These are phyloP conservation scores for Sphyrna mokarran DNA, from an alignment of 2,113 vertebrate species.

Conservation along the genomic window DNA sequence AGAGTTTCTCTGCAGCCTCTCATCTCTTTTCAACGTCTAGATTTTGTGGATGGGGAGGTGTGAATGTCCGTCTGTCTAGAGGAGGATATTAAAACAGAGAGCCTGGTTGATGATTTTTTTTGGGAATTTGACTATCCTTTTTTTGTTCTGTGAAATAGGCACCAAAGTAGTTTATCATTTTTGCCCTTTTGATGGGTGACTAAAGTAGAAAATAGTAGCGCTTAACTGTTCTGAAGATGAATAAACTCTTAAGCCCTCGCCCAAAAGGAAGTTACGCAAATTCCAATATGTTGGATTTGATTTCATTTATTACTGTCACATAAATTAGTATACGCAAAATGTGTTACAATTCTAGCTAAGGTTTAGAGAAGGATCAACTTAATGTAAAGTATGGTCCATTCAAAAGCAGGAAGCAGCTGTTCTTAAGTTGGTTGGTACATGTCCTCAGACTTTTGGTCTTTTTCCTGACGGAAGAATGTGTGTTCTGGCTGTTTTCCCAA, in stretches of 20 bases:
- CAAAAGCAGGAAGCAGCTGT: no score
- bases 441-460: no score
- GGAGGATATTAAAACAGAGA: background rate
- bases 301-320: no score
- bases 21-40: background rate
- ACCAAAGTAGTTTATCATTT: background rate
- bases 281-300: background rate
- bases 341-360: no score
- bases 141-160: background rate
- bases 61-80: background rate
- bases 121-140: background rate
- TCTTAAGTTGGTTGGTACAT: no score
- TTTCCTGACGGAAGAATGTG: no score
- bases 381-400: no score
- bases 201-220: background rate
- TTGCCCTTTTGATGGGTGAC: background rate
- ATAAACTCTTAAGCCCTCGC: background rate
- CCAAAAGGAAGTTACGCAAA: background rate
- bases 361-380: no score
- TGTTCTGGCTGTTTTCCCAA: no score
- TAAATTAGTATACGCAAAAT: no score
- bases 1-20: background rate
- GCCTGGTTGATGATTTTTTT: background rate
- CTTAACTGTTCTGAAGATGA: background rate
- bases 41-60: background rate